Conservation (phyloP, 2,888 invertebrate species). For the Endotricha flammealis region DNA sequence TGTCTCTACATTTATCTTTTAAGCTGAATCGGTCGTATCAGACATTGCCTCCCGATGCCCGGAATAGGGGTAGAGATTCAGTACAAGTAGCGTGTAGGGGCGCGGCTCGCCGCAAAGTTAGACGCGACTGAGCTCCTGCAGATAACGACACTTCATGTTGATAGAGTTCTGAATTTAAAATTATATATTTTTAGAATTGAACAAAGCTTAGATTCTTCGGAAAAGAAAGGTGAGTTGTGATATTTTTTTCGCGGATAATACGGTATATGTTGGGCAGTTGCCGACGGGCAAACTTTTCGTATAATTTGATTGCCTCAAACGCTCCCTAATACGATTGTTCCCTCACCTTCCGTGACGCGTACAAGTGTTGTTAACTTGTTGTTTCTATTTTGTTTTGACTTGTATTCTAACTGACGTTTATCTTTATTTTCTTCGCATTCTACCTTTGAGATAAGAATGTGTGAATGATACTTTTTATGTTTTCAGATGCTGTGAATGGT, state of each 20-base stretch:
- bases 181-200: constrained; percentile 25
- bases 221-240: constrained; percentile 43
- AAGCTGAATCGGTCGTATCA: constrained; percentile 31
- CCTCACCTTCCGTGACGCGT: constrained; percentile 54
- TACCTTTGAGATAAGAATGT: constrained; percentile 16
- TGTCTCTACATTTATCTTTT: constrained; percentile 19
- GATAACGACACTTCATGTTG: constrained; percentile 60
- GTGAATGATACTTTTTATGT: constrained; percentile 24
- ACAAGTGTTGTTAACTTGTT: constrained; percentile 68
- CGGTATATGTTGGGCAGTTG: constrained; percentile 16
- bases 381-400: constrained; percentile 61
- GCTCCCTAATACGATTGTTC: constrained; percentile 54
- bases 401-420: constrained; percentile 37
- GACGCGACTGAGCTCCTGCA: constrained; percentile 73
- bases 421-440: constrained; percentile 23
- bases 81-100: constrained; percentile 77
- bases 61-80: constrained; percentile 78
- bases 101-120: constrained; percentile 78
- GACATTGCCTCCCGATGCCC: constrained; percentile 62
- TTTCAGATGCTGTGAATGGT: constrained; percentile 43
- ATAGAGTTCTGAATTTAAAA: constrained; percentile 42
- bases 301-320: constrained; percentile 58
- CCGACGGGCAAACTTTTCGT: constrained; percentile 29
- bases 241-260: constrained; percentile 12
- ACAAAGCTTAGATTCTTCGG: constrained; percentile 13